Percentiles rank a stretch among this genome's conserved stretches.
Evolutionary conservation across 2,797 vertebrate species (phyloP).

Genomic region (Syndactyla subalaris): DNA sequence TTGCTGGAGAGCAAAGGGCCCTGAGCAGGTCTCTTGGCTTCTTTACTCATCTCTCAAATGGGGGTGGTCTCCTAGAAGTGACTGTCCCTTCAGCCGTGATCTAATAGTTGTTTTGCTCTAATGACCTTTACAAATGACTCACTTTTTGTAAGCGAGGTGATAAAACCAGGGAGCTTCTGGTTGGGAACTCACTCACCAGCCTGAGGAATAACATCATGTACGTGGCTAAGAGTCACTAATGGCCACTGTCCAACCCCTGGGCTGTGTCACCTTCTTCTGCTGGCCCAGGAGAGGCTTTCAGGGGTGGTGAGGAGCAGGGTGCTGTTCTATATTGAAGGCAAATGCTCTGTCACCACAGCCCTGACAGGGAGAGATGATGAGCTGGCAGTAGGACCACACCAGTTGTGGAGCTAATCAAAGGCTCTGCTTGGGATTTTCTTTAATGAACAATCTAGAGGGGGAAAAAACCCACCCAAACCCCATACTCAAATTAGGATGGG

Average conservation of each 20-base stretch:
- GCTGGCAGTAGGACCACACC: accelerated
- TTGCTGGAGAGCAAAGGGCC: not conserved
- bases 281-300: not conserved
- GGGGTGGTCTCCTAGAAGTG: not conserved
- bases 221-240: accelerated
- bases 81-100: not conserved
- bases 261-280: not conserved
- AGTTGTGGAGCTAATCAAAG: not conserved
- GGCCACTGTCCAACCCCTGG: not conserved
- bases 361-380: not conserved
- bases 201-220: not conserved
- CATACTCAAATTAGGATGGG: not conserved
- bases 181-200: not conserved
- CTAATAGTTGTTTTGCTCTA: not conserved
- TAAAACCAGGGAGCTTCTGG: not conserved
- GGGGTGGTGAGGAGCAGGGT: not conserved
- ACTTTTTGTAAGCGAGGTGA: not conserved
- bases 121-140: not conserved
- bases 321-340: accelerated
- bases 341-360: not conserved
- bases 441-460: not conserved
- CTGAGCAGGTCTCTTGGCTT: not conserved
- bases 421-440: not conserved
- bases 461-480: not conserved
- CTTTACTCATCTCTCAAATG: not conserved